Evolutionary conservation across 23 tunicate genomes (phyloP).

Genomic region (Oikopleura albicans): DNA sequence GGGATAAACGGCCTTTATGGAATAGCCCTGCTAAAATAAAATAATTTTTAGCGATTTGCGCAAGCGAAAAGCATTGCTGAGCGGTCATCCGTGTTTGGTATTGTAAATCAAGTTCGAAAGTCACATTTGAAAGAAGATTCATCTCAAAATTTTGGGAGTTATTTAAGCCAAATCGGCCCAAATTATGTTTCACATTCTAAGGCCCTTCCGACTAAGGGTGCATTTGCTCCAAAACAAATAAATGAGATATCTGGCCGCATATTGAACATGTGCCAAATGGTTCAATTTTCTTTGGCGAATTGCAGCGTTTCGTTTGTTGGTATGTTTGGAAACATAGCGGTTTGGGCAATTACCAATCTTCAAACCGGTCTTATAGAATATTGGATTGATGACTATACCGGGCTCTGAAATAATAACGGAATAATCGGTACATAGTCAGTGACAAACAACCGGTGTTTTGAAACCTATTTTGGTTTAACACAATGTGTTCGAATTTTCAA

Average conservation of each 20-base stretch:
- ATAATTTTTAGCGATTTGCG: not conserved
- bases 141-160: no score
- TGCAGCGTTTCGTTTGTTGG: not conserved
- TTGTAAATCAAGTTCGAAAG: not conserved
- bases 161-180: no score
- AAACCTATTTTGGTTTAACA: no score
- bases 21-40: not conserved
- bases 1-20: no score
- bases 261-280: no score
- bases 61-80: not conserved
- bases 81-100: not conserved
- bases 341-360: conserved; percentile 3
- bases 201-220: no score
- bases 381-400: conserved; percentile 16
- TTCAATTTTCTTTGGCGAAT: not conserved
- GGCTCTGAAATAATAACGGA: not conserved
- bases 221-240: no score
- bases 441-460: no score
- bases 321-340: not conserved
- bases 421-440: no score
- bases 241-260: no score
- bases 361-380: conserved; percentile 4
- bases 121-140: no score
- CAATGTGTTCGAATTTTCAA: not conserved
- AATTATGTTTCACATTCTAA: no score